These are phyloP conservation scores for Aegithalos caudatus DNA, from an alignment of 2,113 vertebrate species.

Conservation along the genomic window DNA sequence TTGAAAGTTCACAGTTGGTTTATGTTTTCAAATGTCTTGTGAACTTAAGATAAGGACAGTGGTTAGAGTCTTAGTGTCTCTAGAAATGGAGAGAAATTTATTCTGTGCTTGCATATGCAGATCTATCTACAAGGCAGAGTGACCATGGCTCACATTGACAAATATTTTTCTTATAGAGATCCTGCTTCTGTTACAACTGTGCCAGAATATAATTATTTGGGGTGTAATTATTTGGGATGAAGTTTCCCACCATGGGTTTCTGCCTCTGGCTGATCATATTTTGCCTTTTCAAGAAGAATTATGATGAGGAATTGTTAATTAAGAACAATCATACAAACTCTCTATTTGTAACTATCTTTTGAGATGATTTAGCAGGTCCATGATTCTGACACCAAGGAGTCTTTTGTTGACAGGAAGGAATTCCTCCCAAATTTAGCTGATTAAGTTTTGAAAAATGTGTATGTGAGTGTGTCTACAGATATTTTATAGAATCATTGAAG, in stretches of 20 bases:
- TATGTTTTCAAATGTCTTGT: not conserved
- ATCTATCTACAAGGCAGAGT: not conserved
- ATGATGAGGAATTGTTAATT: not conserved
- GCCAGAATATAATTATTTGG: not conserved
- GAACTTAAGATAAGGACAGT: not conserved
- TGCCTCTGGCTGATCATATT: not conserved
- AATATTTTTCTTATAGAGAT: not conserved
- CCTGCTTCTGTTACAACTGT: not conserved
- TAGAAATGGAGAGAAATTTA: not conserved
- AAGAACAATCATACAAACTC: not conserved
- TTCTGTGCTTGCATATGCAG: not conserved
- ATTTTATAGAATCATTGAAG: not conserved
- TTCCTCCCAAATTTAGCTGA: not conserved
- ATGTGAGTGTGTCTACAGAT: rapidly evolving
- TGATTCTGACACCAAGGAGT: not conserved
- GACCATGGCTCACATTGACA: not conserved
- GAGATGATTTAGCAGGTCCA: not conserved
- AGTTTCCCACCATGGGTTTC: not conserved
- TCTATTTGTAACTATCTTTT: not conserved
- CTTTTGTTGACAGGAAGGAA: not conserved
- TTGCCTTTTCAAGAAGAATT: not conserved
- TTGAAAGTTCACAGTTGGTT: not conserved
- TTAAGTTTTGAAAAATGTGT: not conserved
- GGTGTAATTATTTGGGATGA: not conserved
- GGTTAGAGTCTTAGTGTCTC: not conserved